phyloP scores from a whole-genome alignment of 2,113 vertebrate species.

The Phrynocephalus versicolor region DNA sequence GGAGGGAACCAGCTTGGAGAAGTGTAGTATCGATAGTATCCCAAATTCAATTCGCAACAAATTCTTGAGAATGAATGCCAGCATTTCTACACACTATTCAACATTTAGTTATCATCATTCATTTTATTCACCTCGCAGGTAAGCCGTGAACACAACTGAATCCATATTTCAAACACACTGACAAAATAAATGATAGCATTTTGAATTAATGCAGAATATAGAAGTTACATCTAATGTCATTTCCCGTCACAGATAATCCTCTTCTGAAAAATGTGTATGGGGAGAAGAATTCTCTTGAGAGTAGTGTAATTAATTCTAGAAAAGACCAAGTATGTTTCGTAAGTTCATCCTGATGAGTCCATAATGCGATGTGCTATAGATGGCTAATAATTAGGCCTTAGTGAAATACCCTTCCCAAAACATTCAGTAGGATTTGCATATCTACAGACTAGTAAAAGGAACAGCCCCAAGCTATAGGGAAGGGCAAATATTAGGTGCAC shows the following conservation, averaged over 20 bases:
- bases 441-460: conserved; percentile 6
- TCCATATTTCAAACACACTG: not conserved
- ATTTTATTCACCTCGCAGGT: not conserved
- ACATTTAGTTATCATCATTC: not conserved
- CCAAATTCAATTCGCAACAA: too few relatives aligned
- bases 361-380: not conserved
- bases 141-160: not conserved
- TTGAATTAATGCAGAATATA: not conserved
- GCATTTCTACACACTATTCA: not conserved
- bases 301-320: not conserved
- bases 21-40: too few relatives aligned
- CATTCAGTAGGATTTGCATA: not conserved
- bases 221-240: not conserved
- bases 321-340: not conserved
- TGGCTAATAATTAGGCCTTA: not conserved
- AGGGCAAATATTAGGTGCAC: not conserved
- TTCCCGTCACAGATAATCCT: not conserved
- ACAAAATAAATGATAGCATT: not conserved
- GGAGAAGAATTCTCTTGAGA: not conserved
- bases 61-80: too few relatives aligned
- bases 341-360: not conserved
- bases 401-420: not conserved
- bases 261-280: not conserved
- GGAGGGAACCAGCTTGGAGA: not conserved
- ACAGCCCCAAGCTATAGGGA: not conserved